Base-by-base conservation (phyloP, 1,140 invertebrate genomes). In the Drosophila melanica region DNA sequence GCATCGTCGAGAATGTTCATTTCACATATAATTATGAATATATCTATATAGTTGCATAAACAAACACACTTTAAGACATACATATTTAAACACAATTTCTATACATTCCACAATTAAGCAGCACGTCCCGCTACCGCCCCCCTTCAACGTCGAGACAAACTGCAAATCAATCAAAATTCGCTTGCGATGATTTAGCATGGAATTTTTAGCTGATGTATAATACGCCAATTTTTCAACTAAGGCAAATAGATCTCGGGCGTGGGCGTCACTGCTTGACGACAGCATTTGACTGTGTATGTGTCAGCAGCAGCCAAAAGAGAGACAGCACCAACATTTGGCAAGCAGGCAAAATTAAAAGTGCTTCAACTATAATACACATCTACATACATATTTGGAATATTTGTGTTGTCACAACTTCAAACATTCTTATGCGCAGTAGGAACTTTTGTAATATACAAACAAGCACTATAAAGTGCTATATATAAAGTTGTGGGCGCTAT, bases 81-180 rank as follows among this genome's bases (percentile, higher is more conserved):
- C 5, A 9, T 51, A 27, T 51, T n/a, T 50, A 59, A 70, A 14
- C 42, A 50, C 51, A 64, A 18, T 66, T 70, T 41, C 10, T 41
- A 44, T 58, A 57, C 59, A 71, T 75, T 58, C 6, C 42, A 20
- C 42, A 16, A n/a, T 39, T 27, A 5, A 27, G 23, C 23, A 27
- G 23, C 23, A 5, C 23, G 23, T 6, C 23, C 23, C 23, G 23
- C 23, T 4, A 20, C 1, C 5, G 23, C 0, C 59, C n/a, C 63
- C 37, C 41, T 18, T 11, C 44, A 9, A 39, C 37, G 47, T 27
- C 23, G 23, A 35, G 12, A 64, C 63, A 73, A 72, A 65, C 60
- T 71, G 62, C 71, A 79, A 87, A 86, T 86, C 81, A 87, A 86
- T 86, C 81, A 86, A 87, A 87, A 75, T 87, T 87, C 69, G 41